Evolutionary conservation across 2,888 invertebrate species (phyloP), one percentile per base, ranked within the genome.

Genomic region (Kryphioiulus occultus): DNA sequence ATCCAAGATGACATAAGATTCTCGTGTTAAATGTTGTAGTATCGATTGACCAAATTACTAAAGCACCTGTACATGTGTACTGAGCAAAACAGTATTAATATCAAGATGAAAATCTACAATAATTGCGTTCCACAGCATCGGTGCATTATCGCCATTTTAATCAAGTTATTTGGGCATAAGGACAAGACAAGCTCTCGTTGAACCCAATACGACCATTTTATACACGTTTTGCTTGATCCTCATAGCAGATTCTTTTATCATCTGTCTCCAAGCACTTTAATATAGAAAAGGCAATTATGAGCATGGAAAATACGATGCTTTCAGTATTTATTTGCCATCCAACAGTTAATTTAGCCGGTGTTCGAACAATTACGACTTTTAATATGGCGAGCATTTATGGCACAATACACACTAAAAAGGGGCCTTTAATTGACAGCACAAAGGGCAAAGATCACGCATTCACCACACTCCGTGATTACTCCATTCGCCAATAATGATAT

Each of bases 271-370:
- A 68, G n/a, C 22, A n/a, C 22, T 68, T 68, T 68, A 22, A 68
- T 68, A 68, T 68, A 68, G 59, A 68, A 68, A 68, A 68, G 59
- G 59, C 59, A 68, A 68, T 68, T 68, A 68, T 68, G 59, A 68
- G 22, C 59, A n/a, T 26, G 26, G 59, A 68, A 68, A 68, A 68
- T 68, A 68, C n/a, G 59, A 68, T 22, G 59, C 59, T 68, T 68
- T 68, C 59, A 68, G 59, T 68, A 68, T 68, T 68, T 68, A 68
- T 68, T 68, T 68, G 59, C 59, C 59, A 68, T 68, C 59, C 59
- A 68, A 68, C 59, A 68, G 59, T 68, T 68, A 68, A 68, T 68
- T 68, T 68, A 68, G 59, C 59, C 59, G 5, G 59, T 68, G 59
- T 68, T 68, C 59, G 59, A 68, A 68, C 59, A 68, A 68, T 68